Conservation (phyloP, 2,797 vertebrate species). For the Acanthiza pusilla region DNA sequence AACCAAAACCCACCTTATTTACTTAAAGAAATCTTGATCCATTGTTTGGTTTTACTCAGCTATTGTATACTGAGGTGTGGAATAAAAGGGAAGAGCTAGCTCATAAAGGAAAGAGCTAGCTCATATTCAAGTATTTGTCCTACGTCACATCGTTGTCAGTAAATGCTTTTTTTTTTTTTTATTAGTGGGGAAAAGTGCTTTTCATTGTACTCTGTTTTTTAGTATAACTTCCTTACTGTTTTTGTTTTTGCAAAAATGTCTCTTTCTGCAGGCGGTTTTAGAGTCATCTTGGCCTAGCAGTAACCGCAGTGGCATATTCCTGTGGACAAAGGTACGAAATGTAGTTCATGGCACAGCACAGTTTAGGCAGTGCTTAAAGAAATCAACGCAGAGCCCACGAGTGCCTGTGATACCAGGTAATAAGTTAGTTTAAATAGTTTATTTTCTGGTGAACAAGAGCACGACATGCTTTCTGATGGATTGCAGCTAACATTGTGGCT, state of each 20-base stretch:
- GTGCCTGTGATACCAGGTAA: constrained; percentile 78
- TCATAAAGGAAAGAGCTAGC: not conserved
- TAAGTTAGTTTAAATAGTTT: not conserved
- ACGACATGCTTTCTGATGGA: not conserved
- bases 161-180: not conserved
- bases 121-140: not conserved
- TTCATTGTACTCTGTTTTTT: not conserved
- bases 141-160: not conserved
- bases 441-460: not conserved
- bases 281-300: constrained; percentile 94
- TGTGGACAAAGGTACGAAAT: constrained; percentile 95
- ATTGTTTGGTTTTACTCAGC: not conserved
- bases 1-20: not conserved
- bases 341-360: constrained; percentile 87
- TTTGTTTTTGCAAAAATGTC: not conserved
- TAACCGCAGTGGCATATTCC: constrained; percentile 90
- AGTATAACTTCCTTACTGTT: not conserved
- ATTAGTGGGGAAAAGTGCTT: not conserved
- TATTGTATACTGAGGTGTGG: not conserved
- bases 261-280: constrained; percentile 84
- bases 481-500: not conserved
- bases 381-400: constrained; percentile 59
- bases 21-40: not conserved
- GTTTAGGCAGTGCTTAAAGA: constrained; percentile 84
- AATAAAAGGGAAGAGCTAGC: not conserved